Evolutionary conservation across 1,140 invertebrate genomes (phyloP).

Genomic region (Solenopsis fugax): DNA sequence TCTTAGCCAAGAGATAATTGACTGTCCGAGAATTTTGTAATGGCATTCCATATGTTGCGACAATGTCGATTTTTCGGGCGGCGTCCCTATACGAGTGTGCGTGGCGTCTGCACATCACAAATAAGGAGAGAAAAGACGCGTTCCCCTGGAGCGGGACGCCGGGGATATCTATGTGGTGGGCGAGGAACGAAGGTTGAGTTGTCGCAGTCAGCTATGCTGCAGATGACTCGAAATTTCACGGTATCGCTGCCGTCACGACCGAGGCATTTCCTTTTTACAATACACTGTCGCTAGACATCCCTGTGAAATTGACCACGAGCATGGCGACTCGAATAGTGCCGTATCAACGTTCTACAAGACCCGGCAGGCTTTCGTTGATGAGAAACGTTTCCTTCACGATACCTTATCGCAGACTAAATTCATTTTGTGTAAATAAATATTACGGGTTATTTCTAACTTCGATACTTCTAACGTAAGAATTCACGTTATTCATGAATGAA

Average conservation of each 20-base stretch:
- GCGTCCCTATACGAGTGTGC: background rate
- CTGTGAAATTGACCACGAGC: background rate
- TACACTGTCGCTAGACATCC: background rate
- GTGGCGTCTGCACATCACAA: background rate
- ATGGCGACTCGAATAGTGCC: background rate
- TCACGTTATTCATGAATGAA: background rate
- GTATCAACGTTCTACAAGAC: background rate
- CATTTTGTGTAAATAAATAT: background rate
- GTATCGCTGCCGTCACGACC: background rate
- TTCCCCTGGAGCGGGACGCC: background rate
- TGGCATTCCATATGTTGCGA: background rate
- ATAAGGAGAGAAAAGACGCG: constrained; percentile 16
- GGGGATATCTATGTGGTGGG: background rate
- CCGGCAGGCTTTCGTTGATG: background rate
- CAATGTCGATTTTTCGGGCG: background rate
- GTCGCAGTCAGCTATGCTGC: too few species aligned
- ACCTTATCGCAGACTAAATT: background rate
- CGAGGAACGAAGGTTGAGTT: background rate
- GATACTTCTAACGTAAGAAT: background rate
- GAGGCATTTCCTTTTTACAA: constrained; percentile 26
- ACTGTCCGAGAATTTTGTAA: background rate
- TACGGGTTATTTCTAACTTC: background rate
- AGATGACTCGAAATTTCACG: background rate
- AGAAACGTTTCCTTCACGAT: background rate
- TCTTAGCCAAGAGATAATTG: background rate